Conservation (phyloP, 2,797 vertebrate species). For the Lophotriccus pileatus region DNA sequence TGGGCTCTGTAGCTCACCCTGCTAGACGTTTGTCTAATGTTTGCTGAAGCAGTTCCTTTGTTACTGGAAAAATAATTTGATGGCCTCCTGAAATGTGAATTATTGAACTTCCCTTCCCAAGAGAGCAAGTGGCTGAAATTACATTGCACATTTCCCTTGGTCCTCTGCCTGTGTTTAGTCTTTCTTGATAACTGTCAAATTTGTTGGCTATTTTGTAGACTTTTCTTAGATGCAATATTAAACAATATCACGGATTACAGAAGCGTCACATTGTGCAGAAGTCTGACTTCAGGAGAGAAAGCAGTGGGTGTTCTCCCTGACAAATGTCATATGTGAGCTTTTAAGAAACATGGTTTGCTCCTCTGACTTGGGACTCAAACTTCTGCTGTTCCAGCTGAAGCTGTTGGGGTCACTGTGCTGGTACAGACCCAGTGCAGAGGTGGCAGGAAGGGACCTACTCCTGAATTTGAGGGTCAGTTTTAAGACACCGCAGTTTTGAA, state of each 20-base stretch:
- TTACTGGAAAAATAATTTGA: not conserved
- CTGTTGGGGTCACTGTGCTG: not conserved
- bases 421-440: not conserved
- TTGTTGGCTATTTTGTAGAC: not conserved
- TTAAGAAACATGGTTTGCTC: not conserved
- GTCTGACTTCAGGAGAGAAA: not conserved
- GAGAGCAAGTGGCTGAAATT: slow-evolving; percentile 20
- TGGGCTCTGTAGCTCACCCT: not conserved
- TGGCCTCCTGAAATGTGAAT: slow-evolving; percentile 11
- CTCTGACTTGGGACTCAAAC: not conserved
- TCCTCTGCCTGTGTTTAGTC: not conserved
- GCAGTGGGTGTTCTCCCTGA: not conserved
- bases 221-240: not conserved
- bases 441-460: not conserved
- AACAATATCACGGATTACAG: not conserved
- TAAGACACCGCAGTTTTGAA: not conserved
- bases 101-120: not conserved
- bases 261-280: not conserved
- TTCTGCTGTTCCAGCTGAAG: not conserved
- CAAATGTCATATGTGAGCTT: not conserved
- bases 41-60: slow-evolving; percentile 35
- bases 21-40: not conserved
- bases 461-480: not conserved
- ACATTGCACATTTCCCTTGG: not conserved
- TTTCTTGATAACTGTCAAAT: slow-evolving; percentile 29